Base-by-base conservation (phyloP, 2,113 vertebrate species). In the Mormoops blainvillei region DNA sequence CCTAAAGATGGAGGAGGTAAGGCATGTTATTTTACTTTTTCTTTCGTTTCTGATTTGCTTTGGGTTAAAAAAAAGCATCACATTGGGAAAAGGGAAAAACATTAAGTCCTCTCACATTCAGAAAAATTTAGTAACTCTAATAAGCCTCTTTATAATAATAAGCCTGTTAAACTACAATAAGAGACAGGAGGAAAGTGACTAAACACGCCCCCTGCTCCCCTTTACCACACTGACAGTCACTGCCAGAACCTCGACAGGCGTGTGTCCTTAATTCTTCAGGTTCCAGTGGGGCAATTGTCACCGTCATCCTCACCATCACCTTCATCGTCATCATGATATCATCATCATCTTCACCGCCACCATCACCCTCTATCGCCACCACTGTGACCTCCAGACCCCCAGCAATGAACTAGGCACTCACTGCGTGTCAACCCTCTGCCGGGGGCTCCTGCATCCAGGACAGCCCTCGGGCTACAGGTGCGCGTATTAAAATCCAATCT, bases 71-170 rank as follows among this genome's bases (percentile, higher is more conserved):
- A 73, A 74, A 78, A 22, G 13, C 10, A 19, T 50, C 28, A 8
- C 31, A 81, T 85, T 74, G 65, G 50, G 50, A 67, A 84, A 89
- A 92, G 20, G 54, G 22, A 24, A 89, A 70, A 38, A 85, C n/a
- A 48, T 14, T 28, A 56, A 56, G 28, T 50, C 78, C 14, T 91
- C 85, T 80, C 77, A 50, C n/a, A 7, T 74, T 76, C 71, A 83
- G 50, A 81, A 76, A 56, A 11, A 2, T 31, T 4, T n/a, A 85
- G 33, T 56, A 28, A 73, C 24, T 74, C 58, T 50, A 74, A 48
- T 50, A 28, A 71, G 33, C 10, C 48, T 38, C 14, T 86, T 73
- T 88, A 56, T 9, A 65, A 41, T 48, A 50, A 85, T 9, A 52
- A 86, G 33, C 8, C 54, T 92, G 4, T 54, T 89, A 36, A 33